phyloP scores from a whole-genome alignment of 2,888 invertebrate species.

The Epirrita christyi region DNA sequence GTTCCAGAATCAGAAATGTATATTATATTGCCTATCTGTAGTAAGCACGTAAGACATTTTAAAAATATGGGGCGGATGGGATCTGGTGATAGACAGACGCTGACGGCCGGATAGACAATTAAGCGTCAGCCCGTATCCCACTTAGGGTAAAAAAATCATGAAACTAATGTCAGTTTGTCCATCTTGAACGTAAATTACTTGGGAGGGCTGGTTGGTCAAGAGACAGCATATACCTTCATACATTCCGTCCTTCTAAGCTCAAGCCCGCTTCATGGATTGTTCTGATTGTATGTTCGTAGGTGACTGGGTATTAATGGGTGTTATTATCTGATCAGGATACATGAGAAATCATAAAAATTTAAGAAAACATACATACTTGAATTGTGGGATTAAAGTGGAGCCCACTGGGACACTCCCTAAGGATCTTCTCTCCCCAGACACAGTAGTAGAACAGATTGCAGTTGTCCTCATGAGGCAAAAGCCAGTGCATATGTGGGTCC shows the following conservation, averaged over 20 bases:
- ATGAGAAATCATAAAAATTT: neutral
- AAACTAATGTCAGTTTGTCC: too few relatives aligned
- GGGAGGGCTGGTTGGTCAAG: neutral
- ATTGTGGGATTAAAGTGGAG: slow-evolving; percentile 61
- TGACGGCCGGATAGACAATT: too few relatives aligned
- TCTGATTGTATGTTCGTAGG: neutral
- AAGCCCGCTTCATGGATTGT: neutral
- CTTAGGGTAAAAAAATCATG: too few relatives aligned
- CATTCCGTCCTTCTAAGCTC: neutral
- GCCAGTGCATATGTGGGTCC: slow-evolving; percentile 54
- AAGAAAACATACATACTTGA: slow-evolving; percentile 48
- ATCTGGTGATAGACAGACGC: too few relatives aligned
- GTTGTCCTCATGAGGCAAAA: slow-evolving; percentile 58
- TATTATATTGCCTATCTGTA: too few relatives aligned
- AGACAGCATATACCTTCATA: neutral
- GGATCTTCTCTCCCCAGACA: slow-evolving; percentile 59
- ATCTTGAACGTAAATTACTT: too few relatives aligned
- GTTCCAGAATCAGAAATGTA: neutral
- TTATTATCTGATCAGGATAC: neutral
- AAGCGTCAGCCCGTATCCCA: too few relatives aligned
- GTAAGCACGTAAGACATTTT: too few relatives aligned
- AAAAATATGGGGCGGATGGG: too few relatives aligned
- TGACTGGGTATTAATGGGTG: too few relatives aligned
- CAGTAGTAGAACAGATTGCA: slow-evolving; percentile 70
- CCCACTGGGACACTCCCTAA: slow-evolving; percentile 48